phyloP scores from a whole-genome alignment of 1,140 invertebrate species.

The Triops longicaudatus region DNA sequence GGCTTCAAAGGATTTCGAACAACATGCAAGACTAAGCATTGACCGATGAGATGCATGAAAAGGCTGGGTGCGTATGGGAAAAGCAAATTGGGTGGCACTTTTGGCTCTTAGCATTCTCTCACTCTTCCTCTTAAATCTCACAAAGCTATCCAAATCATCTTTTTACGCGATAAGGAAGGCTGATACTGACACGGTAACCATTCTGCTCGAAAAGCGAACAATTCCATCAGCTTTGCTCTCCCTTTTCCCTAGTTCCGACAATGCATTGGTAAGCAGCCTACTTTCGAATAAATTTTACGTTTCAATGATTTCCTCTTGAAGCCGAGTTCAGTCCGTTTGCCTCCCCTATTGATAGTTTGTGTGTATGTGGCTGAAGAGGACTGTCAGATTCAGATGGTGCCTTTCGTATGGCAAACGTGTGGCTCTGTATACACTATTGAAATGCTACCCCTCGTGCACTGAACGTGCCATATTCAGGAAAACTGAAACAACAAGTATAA shows the following conservation, averaged over 20 bases:
- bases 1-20: not conserved
- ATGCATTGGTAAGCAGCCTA: constrained; percentile 3
- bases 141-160: not conserved
- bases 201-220: not conserved
- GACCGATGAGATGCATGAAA: not conserved
- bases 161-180: not conserved
- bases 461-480: not conserved
- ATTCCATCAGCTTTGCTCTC: not conserved
- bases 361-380: constrained; percentile 1
- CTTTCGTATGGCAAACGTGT: not conserved
- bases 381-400: constrained; percentile 5
- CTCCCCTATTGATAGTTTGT: constrained; percentile 7
- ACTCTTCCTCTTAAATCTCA: not conserved
- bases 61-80: not conserved
- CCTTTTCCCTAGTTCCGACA: not conserved
- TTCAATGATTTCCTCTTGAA: not conserved
- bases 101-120: not conserved
- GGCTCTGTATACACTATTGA: not conserved
- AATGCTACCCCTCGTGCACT: not conserved
- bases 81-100: not conserved
- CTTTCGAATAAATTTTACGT: constrained; percentile 15
- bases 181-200: constrained; percentile 11
- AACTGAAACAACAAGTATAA: not conserved
- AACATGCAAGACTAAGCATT: not conserved
- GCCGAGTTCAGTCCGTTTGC: not conserved